Conservation (phyloP, 1,140 invertebrate species). For the Drosophila ficusphila region DNA sequence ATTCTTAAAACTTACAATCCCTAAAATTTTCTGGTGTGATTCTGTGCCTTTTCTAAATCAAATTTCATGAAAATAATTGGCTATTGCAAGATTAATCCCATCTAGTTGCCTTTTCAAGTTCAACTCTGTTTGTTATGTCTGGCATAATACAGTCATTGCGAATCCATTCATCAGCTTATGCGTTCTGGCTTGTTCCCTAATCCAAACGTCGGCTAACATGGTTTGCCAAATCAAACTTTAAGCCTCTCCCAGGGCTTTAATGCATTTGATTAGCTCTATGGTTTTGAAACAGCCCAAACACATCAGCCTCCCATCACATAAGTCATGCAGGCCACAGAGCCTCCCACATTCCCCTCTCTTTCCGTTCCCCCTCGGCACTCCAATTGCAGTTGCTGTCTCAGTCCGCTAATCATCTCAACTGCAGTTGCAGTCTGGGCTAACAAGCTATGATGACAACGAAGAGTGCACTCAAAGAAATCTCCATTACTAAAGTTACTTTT, state of each 20-base stretch:
- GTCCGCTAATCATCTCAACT: constrained; percentile 60
- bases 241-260: constrained; percentile 13
- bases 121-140: neutral
- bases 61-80: neutral
- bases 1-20: too few species aligned
- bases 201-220: neutral
- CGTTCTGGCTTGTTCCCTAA: neutral
- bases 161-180: neutral
- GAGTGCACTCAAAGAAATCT: constrained; percentile 12
- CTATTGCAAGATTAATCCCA: neutral
- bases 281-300: constrained; percentile 11
- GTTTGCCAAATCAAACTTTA: constrained; percentile 19
- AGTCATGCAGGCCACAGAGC: constrained; percentile 35
- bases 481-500: neutral
- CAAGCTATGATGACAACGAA: constrained; percentile 47
- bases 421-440: constrained; percentile 44
- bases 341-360: constrained; percentile 1
- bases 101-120: constrained; percentile 1
- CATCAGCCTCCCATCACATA: constrained; percentile 54
- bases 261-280: constrained; percentile 43
- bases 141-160: neutral
- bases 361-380: neutral
- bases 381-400: constrained; percentile 35
- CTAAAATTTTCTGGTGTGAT: too few species aligned
- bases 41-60: too few species aligned